Evolutionary conservation across 2,888 invertebrate species (phyloP).

Genomic region (Yponomeuta cagnagella): DNA sequence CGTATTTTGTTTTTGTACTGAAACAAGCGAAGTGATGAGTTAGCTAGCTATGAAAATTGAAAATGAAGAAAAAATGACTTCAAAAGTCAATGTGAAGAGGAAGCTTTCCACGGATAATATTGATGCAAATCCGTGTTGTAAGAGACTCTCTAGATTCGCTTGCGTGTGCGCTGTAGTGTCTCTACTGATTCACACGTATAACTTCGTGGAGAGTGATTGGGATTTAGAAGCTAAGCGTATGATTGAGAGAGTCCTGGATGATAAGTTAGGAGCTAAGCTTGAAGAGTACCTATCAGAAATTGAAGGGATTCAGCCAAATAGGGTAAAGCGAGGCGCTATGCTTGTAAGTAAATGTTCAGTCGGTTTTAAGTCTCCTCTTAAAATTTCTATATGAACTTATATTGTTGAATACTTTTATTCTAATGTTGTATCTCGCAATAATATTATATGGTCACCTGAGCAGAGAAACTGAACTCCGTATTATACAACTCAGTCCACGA

Average conservation of each 20-base stretch:
- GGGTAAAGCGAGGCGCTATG: slow-evolving; percentile 61
- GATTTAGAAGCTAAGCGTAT: slow-evolving; percentile 31
- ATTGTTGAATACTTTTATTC: too few species aligned
- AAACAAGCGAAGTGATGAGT: not conserved
- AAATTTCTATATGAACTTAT: too few species aligned
- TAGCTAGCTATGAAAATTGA: not conserved
- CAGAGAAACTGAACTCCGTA: too few species aligned
- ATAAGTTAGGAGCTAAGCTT: slow-evolving; percentile 47
- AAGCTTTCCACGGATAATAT: slow-evolving; percentile 27
- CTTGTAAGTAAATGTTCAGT: slow-evolving; percentile 37
- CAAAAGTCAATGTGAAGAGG: slow-evolving; percentile 20
- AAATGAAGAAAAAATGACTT: slow-evolving; percentile 20
- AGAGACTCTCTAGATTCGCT: slow-evolving; percentile 51
- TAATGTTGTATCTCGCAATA: too few species aligned
- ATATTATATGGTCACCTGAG: too few species aligned
- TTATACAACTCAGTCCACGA: too few species aligned
- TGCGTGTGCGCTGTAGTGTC: slow-evolving; percentile 54
- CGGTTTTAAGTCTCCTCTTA: too few species aligned
- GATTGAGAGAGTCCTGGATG: slow-evolving; percentile 33
- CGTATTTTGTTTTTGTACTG: not conserved
- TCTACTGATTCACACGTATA: slow-evolving; percentile 52
- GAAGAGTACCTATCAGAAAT: slow-evolving; percentile 44
- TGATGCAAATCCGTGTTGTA: slow-evolving; percentile 39
- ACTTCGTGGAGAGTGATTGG: slow-evolving; percentile 38
- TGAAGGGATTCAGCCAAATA: slow-evolving; percentile 32